Evolutionary conservation across 2,888 invertebrate genomes (phyloP).

Genomic region (Osedax fenrisi): DNA sequence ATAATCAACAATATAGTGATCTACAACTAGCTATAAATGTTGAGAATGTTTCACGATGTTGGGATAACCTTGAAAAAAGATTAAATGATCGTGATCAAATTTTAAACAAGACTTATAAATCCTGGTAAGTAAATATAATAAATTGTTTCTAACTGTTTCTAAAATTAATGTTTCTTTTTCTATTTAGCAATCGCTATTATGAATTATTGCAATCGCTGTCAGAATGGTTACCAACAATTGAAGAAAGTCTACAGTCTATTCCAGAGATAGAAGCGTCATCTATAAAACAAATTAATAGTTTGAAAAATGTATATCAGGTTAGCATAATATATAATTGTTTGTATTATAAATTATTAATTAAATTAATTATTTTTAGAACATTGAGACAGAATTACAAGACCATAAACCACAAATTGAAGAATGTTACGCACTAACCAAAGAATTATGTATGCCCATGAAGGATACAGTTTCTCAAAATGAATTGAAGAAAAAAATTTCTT

Average conservation of each 20-base stretch:
- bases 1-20: not conserved
- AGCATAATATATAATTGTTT: not conserved
- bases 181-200: not conserved
- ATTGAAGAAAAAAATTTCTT: not conserved
- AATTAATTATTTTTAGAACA: not conserved
- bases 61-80: not conserved
- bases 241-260: not conserved
- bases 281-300: not conserved
- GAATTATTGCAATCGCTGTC: not conserved
- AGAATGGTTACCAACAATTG: not conserved
- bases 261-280: not conserved
- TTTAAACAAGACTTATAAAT: not conserved
- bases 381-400: not conserved
- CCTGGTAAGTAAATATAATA: too few relatives aligned
- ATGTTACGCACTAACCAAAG: not conserved
- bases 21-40: not conserved
- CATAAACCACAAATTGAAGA: not conserved
- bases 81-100: not conserved
- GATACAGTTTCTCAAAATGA: not conserved
- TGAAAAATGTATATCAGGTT: not conserved
- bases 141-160: too few relatives aligned
- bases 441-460: not conserved
- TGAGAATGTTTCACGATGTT: not conserved
- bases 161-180: not conserved
- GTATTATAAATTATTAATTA: not conserved